Evolutionary conservation across 2,888 invertebrate genomes (phyloP), one percentile per base, ranked within the genome.

Genomic region (Trachelus tabidus): DNA sequence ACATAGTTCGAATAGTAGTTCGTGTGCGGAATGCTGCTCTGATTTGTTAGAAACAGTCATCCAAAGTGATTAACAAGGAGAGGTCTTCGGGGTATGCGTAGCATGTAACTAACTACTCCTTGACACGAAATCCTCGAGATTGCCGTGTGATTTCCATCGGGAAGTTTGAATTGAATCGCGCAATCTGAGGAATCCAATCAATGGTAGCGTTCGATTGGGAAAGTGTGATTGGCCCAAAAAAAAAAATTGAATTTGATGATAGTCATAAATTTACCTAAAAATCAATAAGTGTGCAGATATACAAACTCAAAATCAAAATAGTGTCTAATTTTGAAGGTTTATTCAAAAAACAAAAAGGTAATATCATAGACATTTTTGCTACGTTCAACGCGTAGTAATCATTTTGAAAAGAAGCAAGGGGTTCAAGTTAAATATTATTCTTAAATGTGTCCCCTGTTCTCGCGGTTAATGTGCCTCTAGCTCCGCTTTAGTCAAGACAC

Each of bases 71-170:
- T 90, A 90, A 85, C 87, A 83, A 81, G 84, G 82, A 85, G 86
- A 84, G 79, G 76, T 80, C 81, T 71, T 78, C 80, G 77, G 56
- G 76, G 80, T 79, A 79, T 77, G 79, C 79, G 80, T 80, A 77
- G 75, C 80, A 76, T 75, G 68, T 73, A 81, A 81, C 81, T 85
- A 87, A 89, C 85, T 87, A 84, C 86, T 82, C 79, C 84, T 86
- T 79, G 85, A 83, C 91, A 91, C 90, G 91, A 84, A 86, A 90
- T 82, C 84, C 88, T 85, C 83, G 82, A 85, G 85, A 89, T 87
- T 86, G 85, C 84, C 77, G 73, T 76, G 74, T 79, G 86, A 87
- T 90, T 88, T 85, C 81, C 84, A 87, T 89, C 85, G 84, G 76
- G 89, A 90, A 89, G 86, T 91, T 89, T 84, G 85, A 86, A 89